These are phyloP conservation scores for Podargus strigoides DNA, from an alignment of 2,797 vertebrate genomes.

Conservation along the genomic window DNA sequence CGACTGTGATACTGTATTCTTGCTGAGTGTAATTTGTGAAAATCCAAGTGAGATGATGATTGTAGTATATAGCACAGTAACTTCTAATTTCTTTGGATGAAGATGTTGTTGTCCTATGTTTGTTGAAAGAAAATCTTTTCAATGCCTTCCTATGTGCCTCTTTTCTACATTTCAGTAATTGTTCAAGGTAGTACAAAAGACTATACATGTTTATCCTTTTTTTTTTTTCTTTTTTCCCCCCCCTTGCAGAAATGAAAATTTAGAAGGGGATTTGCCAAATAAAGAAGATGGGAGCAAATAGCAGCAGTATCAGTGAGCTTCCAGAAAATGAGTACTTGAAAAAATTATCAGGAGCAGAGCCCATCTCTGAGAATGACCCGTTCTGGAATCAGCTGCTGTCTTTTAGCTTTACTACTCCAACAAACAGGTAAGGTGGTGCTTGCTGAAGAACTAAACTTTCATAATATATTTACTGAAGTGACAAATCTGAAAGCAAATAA, in stretches of 20 bases:
- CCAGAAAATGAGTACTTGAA: slow-evolving; percentile 88
- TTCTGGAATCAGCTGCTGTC: slow-evolving; percentile 99
- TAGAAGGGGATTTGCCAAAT: slow-evolving; percentile 25
- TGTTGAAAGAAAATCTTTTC: neutral
- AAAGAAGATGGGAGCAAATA: slow-evolving; percentile 91
- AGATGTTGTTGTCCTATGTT: neutral
- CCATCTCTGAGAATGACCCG: slow-evolving; percentile 92
- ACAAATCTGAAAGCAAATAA: too few species aligned
- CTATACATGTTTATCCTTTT: neutral
- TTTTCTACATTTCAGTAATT: neutral
- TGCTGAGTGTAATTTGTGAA: neutral
- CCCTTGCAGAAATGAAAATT: slow-evolving; percentile 69
- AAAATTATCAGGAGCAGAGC: slow-evolving; percentile 84
- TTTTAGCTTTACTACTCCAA: slow-evolving; percentile 92
- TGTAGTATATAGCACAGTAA: neutral
- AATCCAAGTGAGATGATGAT: neutral
- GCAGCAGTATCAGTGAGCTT: slow-evolving; percentile 91
- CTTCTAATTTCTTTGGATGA: neutral
- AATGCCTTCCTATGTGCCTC: fast-evolving
- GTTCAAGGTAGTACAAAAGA: neutral
- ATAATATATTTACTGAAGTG: neutral
- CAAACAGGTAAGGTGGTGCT: slow-evolving; percentile 82
- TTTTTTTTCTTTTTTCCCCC: neutral
- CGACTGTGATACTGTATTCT: neutral
- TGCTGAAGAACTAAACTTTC: neutral